These are phyloP conservation scores for Herpetotheres cachinnans DNA, from an alignment of 2,113 vertebrate genomes.

Conservation along the genomic window DNA sequence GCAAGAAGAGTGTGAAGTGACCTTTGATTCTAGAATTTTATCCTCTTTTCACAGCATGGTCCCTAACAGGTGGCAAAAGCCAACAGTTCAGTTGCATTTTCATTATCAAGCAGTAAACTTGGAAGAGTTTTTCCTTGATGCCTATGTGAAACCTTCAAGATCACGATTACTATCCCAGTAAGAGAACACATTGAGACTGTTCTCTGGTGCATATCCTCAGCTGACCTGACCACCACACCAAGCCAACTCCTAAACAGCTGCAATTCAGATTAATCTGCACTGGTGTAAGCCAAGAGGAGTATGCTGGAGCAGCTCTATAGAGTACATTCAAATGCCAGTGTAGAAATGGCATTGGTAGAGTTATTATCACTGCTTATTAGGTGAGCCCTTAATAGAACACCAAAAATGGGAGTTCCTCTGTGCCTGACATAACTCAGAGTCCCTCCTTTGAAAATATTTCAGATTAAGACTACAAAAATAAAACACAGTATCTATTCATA, in stretches of 20 bases:
- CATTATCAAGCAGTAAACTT: not conserved
- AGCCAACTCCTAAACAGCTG: not conserved
- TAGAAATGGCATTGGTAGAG: not conserved
- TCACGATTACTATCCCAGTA: not conserved
- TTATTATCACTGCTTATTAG: not conserved
- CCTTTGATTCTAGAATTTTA: not conserved
- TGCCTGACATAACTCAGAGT: not conserved
- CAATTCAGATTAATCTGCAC: not conserved
- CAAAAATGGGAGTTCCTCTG: not conserved
- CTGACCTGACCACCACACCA: not conserved
- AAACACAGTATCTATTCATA: not conserved
- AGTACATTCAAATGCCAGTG: not conserved
- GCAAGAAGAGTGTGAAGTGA: not conserved
- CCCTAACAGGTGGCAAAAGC: not conserved
- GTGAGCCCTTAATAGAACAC: not conserved
- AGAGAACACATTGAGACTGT: not conserved
- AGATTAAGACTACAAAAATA: not conserved
- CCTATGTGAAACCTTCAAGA: not conserved
- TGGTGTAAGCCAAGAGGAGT: not conserved
- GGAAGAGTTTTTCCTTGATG: not conserved
- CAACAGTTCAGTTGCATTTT: not conserved
- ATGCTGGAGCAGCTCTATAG: not conserved
- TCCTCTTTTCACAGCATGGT: not conserved
- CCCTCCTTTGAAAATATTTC: not conserved
- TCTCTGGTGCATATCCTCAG: not conserved